These are phyloP conservation scores for Chrysochloris asiatica DNA, from an alignment of 2,113 vertebrate species.

Conservation along the genomic window DNA sequence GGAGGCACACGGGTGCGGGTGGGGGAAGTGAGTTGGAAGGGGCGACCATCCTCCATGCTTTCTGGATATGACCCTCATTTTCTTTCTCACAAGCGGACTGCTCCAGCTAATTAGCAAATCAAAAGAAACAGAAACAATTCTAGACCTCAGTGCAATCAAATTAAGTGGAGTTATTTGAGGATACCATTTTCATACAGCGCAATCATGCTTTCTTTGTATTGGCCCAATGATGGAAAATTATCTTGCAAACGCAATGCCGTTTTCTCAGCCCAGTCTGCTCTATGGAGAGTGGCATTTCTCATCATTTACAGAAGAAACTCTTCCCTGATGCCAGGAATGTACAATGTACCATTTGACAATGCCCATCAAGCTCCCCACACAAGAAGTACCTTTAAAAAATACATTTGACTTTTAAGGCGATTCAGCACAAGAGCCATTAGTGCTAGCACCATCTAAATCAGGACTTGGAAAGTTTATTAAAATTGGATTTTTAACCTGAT, in stretches of 20 bases:
- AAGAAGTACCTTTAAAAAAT: slow-evolving; percentile 69
- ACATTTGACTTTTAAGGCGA: slow-evolving; percentile 70
- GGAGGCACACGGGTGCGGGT: not conserved
- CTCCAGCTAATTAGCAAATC: slow-evolving; percentile 72
- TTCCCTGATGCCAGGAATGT: slow-evolving; percentile 14
- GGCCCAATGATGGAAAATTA: slow-evolving; percentile 60
- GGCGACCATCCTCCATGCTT: not conserved
- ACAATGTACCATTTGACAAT: slow-evolving; percentile 33
- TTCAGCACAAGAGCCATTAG: slow-evolving; percentile 75
- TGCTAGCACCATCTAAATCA: slow-evolving; percentile 56
- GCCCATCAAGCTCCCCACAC: slow-evolving; percentile 39
- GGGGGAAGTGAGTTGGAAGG: not conserved
- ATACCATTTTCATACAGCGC: slow-evolving; percentile 29
- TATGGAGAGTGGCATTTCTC: not conserved
- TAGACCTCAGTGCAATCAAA: slow-evolving; percentile 72
- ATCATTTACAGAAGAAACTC: not conserved
- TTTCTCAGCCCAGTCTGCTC: not conserved
- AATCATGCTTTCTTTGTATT: slow-evolving; percentile 70
- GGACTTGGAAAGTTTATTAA: slow-evolving; percentile 78
- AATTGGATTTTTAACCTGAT: slow-evolving; percentile 80
- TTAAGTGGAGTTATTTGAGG: slow-evolving; percentile 69
- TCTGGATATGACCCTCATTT: slow-evolving; percentile 30
- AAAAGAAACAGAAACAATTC: slow-evolving; percentile 67
- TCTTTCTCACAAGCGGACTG: slow-evolving; percentile 7
- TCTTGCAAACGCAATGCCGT: not conserved